Evolutionary conservation across 2,113 vertebrate species (phyloP).

Genomic region (Rhegmatorhina hoffmannsi): DNA sequence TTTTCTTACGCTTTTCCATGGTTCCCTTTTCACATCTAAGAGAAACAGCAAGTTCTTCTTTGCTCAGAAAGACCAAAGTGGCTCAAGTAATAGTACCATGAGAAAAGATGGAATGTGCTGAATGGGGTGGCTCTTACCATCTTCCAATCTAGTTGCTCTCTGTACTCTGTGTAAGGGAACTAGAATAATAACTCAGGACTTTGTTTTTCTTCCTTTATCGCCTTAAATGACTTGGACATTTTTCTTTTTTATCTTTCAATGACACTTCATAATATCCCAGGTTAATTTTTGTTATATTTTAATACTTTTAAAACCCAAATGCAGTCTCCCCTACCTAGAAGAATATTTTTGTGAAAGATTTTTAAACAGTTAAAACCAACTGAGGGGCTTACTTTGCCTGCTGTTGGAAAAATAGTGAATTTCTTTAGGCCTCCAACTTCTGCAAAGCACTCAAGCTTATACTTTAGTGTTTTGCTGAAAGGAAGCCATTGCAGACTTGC

Average conservation of each 20-base stretch:
- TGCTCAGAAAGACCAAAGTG: neutral
- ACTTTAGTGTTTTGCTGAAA: neutral
- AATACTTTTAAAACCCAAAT: neutral
- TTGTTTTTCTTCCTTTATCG: neutral
- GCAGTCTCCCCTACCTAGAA: neutral
- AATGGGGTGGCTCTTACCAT: neutral
- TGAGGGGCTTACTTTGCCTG: neutral
- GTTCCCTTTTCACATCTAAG: neutral
- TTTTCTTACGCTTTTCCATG: neutral
- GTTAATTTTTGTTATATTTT: neutral
- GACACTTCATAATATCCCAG: neutral
- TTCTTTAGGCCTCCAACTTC: neutral
- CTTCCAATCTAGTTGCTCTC: neutral
- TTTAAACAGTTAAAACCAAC: neutral
- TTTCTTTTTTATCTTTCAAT: neutral
- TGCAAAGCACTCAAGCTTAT: neutral
- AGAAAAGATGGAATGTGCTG: neutral
- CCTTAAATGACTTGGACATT: neutral
- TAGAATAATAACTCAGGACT: neutral
- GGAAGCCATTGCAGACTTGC: neutral
- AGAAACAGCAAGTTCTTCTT: neutral
- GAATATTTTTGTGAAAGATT: neutral
- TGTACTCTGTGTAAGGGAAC: neutral
- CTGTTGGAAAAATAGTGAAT: neutral
- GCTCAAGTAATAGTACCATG: neutral